Conservation (phyloP, 1,140 invertebrate species). For the Diabrotica undecimpunctata region DNA sequence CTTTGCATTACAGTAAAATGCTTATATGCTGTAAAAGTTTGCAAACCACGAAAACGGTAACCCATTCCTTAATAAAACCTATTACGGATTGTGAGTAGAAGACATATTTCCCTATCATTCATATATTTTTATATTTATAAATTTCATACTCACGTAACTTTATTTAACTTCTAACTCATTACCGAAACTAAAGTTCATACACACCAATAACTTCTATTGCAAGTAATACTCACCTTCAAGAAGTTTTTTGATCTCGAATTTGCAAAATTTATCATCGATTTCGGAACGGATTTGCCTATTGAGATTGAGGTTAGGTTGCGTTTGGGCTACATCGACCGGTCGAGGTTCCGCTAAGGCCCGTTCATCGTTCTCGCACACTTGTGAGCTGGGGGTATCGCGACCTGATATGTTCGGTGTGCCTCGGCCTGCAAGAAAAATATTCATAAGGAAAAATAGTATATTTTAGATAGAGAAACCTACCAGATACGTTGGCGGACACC, state of each 20-base stretch:
- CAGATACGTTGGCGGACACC: conserved; percentile 94
- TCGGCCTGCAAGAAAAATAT: conserved; percentile 68
- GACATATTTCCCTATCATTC: no score
- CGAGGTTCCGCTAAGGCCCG: conserved; percentile 49
- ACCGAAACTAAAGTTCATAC: no score
- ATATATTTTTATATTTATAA: no score
- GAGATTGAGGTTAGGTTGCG: conserved; percentile 42
- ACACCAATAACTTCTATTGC: no score
- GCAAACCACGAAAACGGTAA: no score
- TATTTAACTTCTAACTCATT: no score
- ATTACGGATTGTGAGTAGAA: no score
- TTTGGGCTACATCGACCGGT: conserved; percentile 54
- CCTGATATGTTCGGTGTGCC: conserved; percentile 76
- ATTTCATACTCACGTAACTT: no score
- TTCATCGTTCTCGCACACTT: conserved; percentile 78
- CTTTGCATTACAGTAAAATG: no score
- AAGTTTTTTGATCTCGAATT: conserved; percentile 92
- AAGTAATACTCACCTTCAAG: conserved; percentile 55
- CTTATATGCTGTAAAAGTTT: no score
- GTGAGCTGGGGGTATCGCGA: conserved; percentile 91
- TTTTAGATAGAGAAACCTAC: conserved; percentile 42
- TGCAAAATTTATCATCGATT: conserved; percentile 98
- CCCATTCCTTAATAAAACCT: no score
- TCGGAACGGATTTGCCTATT: conserved; percentile 81
- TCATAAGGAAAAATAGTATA: no score